phyloP scores from a whole-genome alignment of 2,888 invertebrate species.

The Galerucella calmariensis region DNA sequence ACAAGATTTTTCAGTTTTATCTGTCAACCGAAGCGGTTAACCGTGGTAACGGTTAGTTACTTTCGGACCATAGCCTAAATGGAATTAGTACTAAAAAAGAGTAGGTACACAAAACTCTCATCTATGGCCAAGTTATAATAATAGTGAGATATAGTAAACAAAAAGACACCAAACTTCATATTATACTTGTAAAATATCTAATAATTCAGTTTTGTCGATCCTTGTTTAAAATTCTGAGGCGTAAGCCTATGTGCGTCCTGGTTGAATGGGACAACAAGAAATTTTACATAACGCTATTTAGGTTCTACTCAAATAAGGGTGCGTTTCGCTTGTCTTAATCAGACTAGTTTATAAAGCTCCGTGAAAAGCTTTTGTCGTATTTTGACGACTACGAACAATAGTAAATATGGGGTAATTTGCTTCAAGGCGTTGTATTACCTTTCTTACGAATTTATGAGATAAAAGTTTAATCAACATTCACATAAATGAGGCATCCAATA shows the following conservation, averaged over 20 bases:
- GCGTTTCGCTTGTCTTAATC: constrained; percentile 64
- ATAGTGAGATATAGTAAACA: no score
- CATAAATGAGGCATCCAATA: background rate
- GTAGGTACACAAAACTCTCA: no score
- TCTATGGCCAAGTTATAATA: no score
- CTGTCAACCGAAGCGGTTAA: no score
- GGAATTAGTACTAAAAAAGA: no score
- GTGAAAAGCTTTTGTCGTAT: constrained; percentile 62
- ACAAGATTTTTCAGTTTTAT: no score
- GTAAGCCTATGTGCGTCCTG: constrained; percentile 32
- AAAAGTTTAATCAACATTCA: constrained; percentile 33
- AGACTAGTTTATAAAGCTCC: constrained; percentile 63
- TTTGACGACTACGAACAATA: constrained; percentile 63
- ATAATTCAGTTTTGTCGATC: no score
- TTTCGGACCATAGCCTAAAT: no score
- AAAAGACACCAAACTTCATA: no score
- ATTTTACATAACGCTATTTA: constrained; percentile 62
- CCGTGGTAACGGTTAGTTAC: no score
- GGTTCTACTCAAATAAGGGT: constrained; percentile 60
- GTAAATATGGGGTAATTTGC: constrained; percentile 61
- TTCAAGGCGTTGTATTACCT: constrained; percentile 45
- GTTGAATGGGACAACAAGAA: constrained; percentile 60
- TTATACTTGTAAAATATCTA: no score
- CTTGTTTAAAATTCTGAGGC: no score
- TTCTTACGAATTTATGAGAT: constrained; percentile 30